phyloP scores from a whole-genome alignment of 2,888 invertebrate genomes.

The Tinea semifulvella region DNA sequence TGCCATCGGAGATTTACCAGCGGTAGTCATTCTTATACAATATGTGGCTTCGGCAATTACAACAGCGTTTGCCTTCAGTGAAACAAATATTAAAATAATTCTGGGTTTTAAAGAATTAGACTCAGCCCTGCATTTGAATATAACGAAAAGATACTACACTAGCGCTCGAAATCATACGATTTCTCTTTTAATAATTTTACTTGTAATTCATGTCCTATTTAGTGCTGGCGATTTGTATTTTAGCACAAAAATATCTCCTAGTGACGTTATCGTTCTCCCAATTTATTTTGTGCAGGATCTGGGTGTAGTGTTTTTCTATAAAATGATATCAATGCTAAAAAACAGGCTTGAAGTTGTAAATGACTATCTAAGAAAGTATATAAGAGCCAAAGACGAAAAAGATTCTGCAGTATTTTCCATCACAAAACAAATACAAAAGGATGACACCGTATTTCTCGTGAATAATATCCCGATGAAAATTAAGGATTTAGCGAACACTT shows the following conservation, averaged over 20 bases:
- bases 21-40: slow-evolving; percentile 9
- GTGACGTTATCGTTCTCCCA: slow-evolving; percentile 10
- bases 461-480: slow-evolving; percentile 13
- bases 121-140: slow-evolving; percentile 4
- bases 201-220: slow-evolving; percentile 6
- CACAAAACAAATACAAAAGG: not conserved
- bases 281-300: slow-evolving; percentile 14
- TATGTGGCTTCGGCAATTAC: slow-evolving; percentile 12
- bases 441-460: slow-evolving; percentile 10
- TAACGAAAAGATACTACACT: slow-evolving; percentile 8
- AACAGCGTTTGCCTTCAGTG: slow-evolving; percentile 9
- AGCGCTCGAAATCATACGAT: slow-evolving; percentile 10
- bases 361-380: slow-evolving; percentile 8
- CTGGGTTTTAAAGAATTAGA: slow-evolving; percentile 13
- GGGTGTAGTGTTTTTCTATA: slow-evolving; percentile 12
- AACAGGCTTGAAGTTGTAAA: slow-evolving; percentile 12
- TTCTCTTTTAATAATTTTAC: slow-evolving; percentile 1
- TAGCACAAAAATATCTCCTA: not conserved
- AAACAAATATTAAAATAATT: slow-evolving; percentile 15
- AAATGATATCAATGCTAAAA: slow-evolving; percentile 11
- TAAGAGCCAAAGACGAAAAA: slow-evolving; percentile 11
- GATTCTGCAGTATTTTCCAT: not conserved
- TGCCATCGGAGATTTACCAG: slow-evolving; percentile 13
- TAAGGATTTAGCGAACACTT: slow-evolving; percentile 16
- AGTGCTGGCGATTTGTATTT: slow-evolving; percentile 4